Base-by-base conservation (phyloP, 2,797 vertebrate species). In the Octomys mimax region DNA sequence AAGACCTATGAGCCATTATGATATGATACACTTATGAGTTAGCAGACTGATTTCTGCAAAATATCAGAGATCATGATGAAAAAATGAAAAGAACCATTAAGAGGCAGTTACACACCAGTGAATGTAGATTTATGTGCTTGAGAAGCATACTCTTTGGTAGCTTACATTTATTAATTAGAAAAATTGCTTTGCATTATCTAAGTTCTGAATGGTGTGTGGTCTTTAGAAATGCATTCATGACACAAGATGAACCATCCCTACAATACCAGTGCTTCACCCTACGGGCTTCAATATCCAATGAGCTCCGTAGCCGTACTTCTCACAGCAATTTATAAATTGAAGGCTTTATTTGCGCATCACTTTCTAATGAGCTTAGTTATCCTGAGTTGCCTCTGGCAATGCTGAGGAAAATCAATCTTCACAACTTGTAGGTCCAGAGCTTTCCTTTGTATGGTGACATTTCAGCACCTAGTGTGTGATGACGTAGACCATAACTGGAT, bases 61-160 rank as follows among this genome's bases (percentile, higher is more conserved):
- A 81, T 66, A 85, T 46, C 28, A 85, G 84, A 81, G 68, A 82
- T 11, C 61, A 88, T 6, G 49, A n/a, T 24, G 19, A 64, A 94
- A 82, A 96, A 79, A 93, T 78, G 89, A 92, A 95, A 96, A 91
- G 71, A 28, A n/a, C 49, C 84, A 36, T 88, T 91, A 88, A 85
- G 68, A 96, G 79, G 78, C 84, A 93, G 80, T 75, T 95, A 33
- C 18, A 46, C 0, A 4, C 31, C 85, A 88, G 59, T 18, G 36
- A 52, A 24, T 64, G 0, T 61, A 33, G 84, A 88, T 61, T 79
- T 85, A 82, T 66, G 13, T 78, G 36, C 61, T 92, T 46, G 83
- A 73, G 52, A 70, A 88, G 90, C 22, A 87, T 18, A 81, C 6
- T 92, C 52, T 26, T 70, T 54, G 62, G 64, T 26, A 79, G 21